Evolutionary conservation across 2,797 vertebrate genomes (phyloP).

Genomic region (Premnoplex brunnescens): DNA sequence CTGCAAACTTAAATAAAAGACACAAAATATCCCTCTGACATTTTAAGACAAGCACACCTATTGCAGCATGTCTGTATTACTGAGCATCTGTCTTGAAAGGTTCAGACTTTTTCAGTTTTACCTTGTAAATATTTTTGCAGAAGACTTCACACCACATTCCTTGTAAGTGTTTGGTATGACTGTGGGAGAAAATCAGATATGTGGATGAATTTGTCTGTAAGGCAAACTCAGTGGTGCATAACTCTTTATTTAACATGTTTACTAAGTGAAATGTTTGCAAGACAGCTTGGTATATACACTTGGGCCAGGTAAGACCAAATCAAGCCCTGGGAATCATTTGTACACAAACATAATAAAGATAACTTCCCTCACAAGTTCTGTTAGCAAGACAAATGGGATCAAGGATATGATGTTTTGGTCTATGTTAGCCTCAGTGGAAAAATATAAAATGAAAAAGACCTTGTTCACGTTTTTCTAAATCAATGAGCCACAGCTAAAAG

Average conservation of each 20-base stretch:
- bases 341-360: neutral
- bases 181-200: neutral
- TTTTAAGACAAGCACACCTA: neutral
- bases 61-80: neutral
- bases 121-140: neutral
- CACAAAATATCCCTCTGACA: neutral
- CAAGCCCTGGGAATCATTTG: neutral
- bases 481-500: constrained; percentile 75
- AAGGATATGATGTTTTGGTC: neutral
- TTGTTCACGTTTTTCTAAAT: constrained; percentile 77
- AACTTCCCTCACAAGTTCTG: neutral
- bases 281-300: neutral
- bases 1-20: neutral
- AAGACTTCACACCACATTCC: neutral
- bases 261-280: neutral
- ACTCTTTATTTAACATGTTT: neutral
- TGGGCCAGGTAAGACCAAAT: neutral
- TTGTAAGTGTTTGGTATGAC: neutral
- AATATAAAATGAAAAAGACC: constrained; percentile 65
- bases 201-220: constrained; percentile 25
- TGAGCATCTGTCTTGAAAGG: neutral
- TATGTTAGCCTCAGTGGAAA: constrained; percentile 47
- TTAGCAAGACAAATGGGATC: neutral
- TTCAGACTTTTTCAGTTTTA: neutral
- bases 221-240: neutral